phyloP scores from a whole-genome alignment of 2,888 invertebrate genomes.

The Clanis bilineata region DNA sequence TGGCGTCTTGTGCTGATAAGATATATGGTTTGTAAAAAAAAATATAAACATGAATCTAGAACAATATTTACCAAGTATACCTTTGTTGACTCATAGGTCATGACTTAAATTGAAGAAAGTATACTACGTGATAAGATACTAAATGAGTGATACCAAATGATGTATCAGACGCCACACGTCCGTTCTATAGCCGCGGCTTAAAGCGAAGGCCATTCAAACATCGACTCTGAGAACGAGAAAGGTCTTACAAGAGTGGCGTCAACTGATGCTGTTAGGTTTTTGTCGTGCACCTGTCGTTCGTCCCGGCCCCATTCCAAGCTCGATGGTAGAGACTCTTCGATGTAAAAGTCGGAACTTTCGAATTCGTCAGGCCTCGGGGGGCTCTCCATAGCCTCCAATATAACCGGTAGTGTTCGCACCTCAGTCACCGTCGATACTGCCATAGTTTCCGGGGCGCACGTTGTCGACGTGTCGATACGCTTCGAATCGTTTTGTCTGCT shows the following conservation, averaged over 20 bases:
- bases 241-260: slow-evolving; percentile 30
- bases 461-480: slow-evolving; percentile 63
- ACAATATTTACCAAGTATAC: neutral
- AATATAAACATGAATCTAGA: neutral
- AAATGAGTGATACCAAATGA: neutral
- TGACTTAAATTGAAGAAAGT: no score
- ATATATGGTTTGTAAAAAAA: neutral
- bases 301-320: slow-evolving; percentile 88
- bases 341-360: slow-evolving; percentile 91
- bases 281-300: slow-evolving; percentile 66
- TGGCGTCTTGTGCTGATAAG: neutral
- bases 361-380: slow-evolving; percentile 80
- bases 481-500: slow-evolving; percentile 81
- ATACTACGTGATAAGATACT: no score
- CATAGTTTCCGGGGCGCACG: slow-evolving; percentile 71
- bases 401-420: slow-evolving; percentile 72
- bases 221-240: slow-evolving; percentile 11
- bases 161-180: neutral
- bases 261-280: slow-evolving; percentile 17
- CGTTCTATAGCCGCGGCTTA: neutral
- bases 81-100: no score
- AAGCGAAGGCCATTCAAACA: slow-evolving; percentile 4
- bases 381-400: slow-evolving; percentile 48
- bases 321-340: slow-evolving; percentile 93
- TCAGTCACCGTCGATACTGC: slow-evolving; percentile 82